phyloP scores from a whole-genome alignment of 2,113 vertebrate species.

The Reinhardtius hippoglossoides region DNA sequence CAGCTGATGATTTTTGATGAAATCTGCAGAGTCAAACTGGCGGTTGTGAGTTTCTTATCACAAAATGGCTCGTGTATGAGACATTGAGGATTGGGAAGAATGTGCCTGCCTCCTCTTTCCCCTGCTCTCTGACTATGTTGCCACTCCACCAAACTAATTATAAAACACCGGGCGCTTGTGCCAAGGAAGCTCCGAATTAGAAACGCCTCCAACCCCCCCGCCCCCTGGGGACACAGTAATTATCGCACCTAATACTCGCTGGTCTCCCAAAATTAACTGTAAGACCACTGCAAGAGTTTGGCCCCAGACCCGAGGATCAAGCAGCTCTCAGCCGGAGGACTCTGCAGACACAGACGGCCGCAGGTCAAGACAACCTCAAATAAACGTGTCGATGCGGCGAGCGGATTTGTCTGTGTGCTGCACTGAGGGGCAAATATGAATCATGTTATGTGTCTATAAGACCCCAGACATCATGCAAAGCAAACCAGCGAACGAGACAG shows the following conservation, averaged over 20 bases:
- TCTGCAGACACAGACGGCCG: slow-evolving; percentile 42
- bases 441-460: not conserved
- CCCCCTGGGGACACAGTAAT: slow-evolving; percentile 26
- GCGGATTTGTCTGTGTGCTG: slow-evolving; percentile 17
- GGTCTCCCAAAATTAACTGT: slow-evolving; percentile 17
- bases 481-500: not conserved
- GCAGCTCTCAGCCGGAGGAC: slow-evolving; percentile 20
- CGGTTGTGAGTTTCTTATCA: not conserved
- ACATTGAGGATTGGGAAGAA: slow-evolving; percentile 12
- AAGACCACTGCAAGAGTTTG: slow-evolving; percentile 38
- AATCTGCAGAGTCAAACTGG: slow-evolving; percentile 4
- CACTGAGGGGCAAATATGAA: slow-evolving; percentile 9
- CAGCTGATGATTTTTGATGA: slow-evolving; percentile 27
- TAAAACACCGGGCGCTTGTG: slow-evolving; percentile 30
- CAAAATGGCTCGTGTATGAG: not conserved
- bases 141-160: slow-evolving; percentile 49
- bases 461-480: not conserved
- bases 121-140: slow-evolving; percentile 12
- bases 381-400: slow-evolving; percentile 25
- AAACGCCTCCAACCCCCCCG: not conserved
- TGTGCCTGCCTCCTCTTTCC: not conserved
- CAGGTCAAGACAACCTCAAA: slow-evolving; percentile 22
- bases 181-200: slow-evolving; percentile 49
- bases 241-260: slow-evolving; percentile 62
- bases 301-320: slow-evolving; percentile 27